phyloP scores from a whole-genome alignment of 2,797 vertebrate genomes.

The Tapera naevia region DNA sequence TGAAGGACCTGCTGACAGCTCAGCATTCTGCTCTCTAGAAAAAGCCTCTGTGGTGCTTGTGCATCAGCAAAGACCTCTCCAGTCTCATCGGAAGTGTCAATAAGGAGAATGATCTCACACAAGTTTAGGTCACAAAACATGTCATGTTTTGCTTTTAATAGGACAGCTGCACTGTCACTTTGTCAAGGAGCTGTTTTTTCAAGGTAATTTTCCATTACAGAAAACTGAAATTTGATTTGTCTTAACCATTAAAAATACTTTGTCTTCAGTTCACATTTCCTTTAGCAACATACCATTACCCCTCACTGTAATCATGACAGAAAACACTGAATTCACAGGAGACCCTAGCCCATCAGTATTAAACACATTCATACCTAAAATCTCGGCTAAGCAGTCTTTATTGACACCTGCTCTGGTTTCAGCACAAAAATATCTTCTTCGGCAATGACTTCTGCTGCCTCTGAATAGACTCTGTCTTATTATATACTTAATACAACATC shows the following conservation, averaged over 20 bases:
- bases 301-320: not conserved
- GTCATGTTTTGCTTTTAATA: not conserved
- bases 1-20: not conserved
- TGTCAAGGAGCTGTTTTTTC: not conserved
- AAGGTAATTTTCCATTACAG: not conserved
- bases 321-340: not conserved
- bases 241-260: not conserved
- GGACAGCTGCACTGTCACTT: not conserved
- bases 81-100: not conserved
- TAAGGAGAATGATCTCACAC: not conserved
- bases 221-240: not conserved
- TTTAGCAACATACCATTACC: not conserved
- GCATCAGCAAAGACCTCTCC: not conserved
- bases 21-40: not conserved
- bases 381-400: not conserved
- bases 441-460: not conserved
- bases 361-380: constrained; percentile 8
- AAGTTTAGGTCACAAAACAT: not conserved
- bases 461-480: not conserved
- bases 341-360: not conserved
- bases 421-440: not conserved
- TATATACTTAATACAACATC: not conserved
- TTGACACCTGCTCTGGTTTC: constrained; percentile 1
- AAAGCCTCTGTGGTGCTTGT: not conserved
- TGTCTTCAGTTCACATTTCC: not conserved